Percentiles rank a stretch among this genome's conserved stretches.
These are phyloP conservation scores for Passer montanus DNA, from an alignment of 2,113 vertebrate genomes.

Conservation along the genomic window DNA sequence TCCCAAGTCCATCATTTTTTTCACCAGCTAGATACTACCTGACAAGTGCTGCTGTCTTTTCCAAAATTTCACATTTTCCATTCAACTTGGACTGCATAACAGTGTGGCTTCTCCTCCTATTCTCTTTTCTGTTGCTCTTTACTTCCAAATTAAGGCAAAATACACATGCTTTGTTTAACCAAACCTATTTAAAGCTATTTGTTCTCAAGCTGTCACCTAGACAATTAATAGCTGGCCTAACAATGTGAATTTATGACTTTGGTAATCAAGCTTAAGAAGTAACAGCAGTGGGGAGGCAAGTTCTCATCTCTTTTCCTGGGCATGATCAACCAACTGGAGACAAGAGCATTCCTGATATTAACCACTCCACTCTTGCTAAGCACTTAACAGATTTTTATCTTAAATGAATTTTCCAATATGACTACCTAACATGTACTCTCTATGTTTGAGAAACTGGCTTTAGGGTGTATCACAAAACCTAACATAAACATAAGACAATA, in stretches of 20 bases:
- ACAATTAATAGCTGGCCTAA: background rate
- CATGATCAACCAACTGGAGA: background rate
- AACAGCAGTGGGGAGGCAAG: background rate
- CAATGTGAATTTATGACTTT: background rate
- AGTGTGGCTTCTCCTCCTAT: background rate
- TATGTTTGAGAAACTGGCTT: background rate
- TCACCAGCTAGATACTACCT: background rate
- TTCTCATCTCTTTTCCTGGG: background rate
- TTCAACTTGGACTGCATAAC: background rate
- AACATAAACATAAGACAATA: background rate
- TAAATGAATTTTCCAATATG: background rate
- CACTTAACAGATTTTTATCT: background rate
- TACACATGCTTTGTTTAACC: background rate
- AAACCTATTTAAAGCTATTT: background rate
- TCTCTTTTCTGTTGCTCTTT: background rate
- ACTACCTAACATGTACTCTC: background rate
- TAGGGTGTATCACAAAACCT: background rate
- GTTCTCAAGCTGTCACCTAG: background rate
- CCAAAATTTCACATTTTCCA: background rate
- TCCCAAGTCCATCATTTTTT: background rate
- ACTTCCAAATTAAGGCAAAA: constrained; percentile 36
- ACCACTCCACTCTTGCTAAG: background rate
- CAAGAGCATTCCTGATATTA: background rate
- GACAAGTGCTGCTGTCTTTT: background rate
- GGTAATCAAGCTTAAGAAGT: background rate